Percentiles rank a stretch among this genome's conserved stretches.
phyloP scores from a whole-genome alignment of 2,797 vertebrate species.

The Neosilurus mollespiculum region DNA sequence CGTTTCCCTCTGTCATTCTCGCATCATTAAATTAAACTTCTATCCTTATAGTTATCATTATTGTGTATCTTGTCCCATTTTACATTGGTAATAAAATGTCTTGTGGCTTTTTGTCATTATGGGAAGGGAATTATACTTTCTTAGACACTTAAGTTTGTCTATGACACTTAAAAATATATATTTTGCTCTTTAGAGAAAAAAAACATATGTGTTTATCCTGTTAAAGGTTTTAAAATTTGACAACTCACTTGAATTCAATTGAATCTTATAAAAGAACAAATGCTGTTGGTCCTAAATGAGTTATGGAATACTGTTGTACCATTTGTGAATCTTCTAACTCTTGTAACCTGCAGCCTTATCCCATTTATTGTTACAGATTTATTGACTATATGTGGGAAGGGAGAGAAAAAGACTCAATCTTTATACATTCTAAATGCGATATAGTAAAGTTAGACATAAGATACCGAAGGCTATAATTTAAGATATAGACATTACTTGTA shows the following conservation, averaged over 20 bases:
- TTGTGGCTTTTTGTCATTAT: neutral
- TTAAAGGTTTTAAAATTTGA: no score
- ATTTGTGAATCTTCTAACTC: neutral
- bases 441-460: neutral
- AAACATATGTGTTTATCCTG: neutral
- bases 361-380: neutral
- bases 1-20: neutral
- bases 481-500: neutral
- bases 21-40: neutral
- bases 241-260: neutral
- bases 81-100: neutral
- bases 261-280: neutral
- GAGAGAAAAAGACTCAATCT: neutral
- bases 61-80: neutral
- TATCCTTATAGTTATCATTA: neutral
- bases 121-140: neutral
- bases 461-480: neutral
- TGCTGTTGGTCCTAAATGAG: neutral
- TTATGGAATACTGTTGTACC: neutral
- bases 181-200: neutral
- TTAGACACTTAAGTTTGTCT: neutral
- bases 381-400: neutral
- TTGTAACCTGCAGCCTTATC: neutral
- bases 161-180: neutral
- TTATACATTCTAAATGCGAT: neutral